phyloP scores from a whole-genome alignment of 1,140 invertebrate species.

The Caenorhabditis briggsae region DNA sequence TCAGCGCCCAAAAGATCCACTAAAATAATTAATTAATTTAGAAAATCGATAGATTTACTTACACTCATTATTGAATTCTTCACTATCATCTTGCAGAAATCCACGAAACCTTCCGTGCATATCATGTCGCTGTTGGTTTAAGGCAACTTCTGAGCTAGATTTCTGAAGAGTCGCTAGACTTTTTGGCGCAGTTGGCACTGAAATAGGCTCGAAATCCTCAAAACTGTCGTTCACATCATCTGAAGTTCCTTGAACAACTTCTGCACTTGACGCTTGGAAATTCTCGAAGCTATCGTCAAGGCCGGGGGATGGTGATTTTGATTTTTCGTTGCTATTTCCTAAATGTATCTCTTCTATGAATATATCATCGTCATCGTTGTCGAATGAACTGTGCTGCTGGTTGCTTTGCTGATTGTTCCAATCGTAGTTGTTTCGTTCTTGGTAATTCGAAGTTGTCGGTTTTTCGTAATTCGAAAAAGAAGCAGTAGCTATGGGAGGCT shows the following conservation, averaged over 20 bases:
- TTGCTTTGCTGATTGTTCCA: not conserved
- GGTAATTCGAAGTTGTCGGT: no score
- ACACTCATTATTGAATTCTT: constrained; percentile 65
- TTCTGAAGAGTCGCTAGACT: not conserved
- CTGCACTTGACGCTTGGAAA: not conserved
- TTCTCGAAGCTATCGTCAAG: constrained; percentile 47
- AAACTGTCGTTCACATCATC: constrained; percentile 37
- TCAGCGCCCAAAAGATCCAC: constrained; percentile 22
- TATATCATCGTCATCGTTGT: not conserved
- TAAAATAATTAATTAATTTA: no score
- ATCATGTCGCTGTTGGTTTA: constrained; percentile 30
- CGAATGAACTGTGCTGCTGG: not conserved
- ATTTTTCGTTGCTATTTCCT: not conserved
- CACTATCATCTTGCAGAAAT: constrained; percentile 65
- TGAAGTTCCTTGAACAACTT: not conserved
- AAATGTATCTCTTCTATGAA: not conserved
- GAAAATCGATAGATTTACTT: no score
- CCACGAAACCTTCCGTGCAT: constrained; percentile 68
- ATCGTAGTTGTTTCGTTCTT: not conserved
- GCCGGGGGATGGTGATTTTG: not conserved
- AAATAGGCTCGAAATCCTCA: constrained; percentile 34
- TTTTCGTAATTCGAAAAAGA: no score
- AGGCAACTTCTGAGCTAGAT: not conserved
- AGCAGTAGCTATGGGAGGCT: no score
- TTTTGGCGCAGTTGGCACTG: not conserved